A percentile compares a stretch with the other conserved stretches of the same genome.
phyloP scores from a whole-genome alignment of 2,113 vertebrate genomes.

The Orcinus orca region DNA sequence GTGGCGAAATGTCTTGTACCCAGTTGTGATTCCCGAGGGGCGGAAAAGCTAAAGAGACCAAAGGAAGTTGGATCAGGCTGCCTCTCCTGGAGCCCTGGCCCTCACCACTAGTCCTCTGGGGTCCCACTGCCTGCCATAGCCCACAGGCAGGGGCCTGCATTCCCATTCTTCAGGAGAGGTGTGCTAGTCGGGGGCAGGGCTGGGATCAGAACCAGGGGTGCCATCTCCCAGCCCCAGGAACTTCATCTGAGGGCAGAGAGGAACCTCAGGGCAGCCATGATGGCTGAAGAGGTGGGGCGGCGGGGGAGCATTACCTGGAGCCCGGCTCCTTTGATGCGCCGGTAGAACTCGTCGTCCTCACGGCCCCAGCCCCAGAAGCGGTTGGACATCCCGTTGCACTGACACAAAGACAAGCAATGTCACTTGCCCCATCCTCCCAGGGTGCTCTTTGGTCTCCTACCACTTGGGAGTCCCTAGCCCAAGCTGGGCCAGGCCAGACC shows the following conservation, averaged over 20 bases:
- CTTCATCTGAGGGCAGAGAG: neutral
- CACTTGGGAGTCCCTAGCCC: fast-evolving
- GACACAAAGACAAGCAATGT: slow-evolving; percentile 65
- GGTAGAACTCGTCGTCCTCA: slow-evolving; percentile 97
- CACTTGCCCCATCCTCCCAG: neutral
- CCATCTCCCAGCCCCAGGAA: neutral
- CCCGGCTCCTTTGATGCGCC: slow-evolving; percentile 92
- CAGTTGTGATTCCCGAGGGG: slow-evolving; percentile 93
- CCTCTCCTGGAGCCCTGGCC: neutral
- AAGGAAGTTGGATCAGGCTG: slow-evolving; percentile 35
- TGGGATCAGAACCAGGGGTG: neutral
- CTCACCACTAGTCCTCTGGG: neutral
- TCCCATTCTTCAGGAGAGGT: neutral
- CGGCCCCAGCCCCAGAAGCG: slow-evolving; percentile 99
- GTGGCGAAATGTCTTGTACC: slow-evolving; percentile 95
- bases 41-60: slow-evolving; percentile 88
- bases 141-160: neutral
- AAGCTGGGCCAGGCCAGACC: neutral
- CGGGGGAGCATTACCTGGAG: slow-evolving; percentile 87
- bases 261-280: neutral
- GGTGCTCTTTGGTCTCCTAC: neutral
- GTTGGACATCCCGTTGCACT: slow-evolving; percentile 99
- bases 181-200: neutral
- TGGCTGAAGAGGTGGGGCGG: neutral
- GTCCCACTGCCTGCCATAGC: neutral